Evolutionary conservation across 2,888 invertebrate species (phyloP).

Genomic region (Drosophila mimetica): DNA sequence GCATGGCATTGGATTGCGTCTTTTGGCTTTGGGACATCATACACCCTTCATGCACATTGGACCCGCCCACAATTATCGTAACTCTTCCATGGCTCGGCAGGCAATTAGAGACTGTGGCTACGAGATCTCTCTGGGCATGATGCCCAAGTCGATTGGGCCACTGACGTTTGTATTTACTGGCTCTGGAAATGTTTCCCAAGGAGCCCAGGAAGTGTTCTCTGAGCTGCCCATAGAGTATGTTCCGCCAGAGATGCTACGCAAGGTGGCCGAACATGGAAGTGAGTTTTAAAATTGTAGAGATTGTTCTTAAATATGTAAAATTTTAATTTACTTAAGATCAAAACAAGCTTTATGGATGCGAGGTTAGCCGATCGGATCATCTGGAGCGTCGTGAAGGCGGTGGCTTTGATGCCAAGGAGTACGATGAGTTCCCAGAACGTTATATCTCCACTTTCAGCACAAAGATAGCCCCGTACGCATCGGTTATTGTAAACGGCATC

Average conservation of each 20-base stretch:
- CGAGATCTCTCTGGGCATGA: conserved; percentile 96
- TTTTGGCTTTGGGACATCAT: conserved; percentile 97
- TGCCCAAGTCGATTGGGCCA: conserved; percentile 99
- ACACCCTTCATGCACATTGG: conserved; percentile 99
- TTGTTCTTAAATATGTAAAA: not conserved
- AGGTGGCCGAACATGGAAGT: conserved; percentile 99
- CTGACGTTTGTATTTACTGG: conserved; percentile 99
- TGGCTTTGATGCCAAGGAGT: conserved; percentile 94
- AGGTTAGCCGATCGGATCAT: conserved; percentile 97
- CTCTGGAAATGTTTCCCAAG: conserved; percentile 98
- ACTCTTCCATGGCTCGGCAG: conserved; percentile 98
- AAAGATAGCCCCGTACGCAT: conserved; percentile 98
- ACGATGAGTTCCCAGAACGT: conserved; percentile 95
- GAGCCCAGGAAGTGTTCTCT: conserved; percentile 96
- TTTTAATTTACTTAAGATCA: conserved; percentile 86
- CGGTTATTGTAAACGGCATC: conserved; percentile 98
- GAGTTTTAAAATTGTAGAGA: too few species aligned
- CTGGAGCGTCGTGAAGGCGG: conserved; percentile 96
- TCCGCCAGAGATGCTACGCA: conserved; percentile 95
- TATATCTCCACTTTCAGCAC: conserved; percentile 98
- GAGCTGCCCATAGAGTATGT: conserved; percentile 99
- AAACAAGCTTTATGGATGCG: conserved; percentile 98
- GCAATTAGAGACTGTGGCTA: conserved; percentile 99
- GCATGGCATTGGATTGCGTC: conserved; percentile 96
- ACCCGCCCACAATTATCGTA: conserved; percentile 99